Evolutionary conservation across 2,888 invertebrate species (phyloP), one percentile per base, ranked within the genome.

Genomic region (Sericinus montela): DNA sequence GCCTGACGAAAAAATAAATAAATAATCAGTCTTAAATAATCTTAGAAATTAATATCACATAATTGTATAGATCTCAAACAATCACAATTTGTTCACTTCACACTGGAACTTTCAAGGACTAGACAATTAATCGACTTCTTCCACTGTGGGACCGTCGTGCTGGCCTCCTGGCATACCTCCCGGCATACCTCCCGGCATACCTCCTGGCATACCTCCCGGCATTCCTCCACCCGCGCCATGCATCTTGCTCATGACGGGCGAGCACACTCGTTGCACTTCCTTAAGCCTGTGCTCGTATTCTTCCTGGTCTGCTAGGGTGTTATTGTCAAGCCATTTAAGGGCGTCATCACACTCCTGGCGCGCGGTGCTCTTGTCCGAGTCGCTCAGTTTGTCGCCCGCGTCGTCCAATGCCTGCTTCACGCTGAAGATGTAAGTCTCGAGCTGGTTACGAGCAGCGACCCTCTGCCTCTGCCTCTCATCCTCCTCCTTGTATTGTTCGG

Each of bases 401-500:
- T 93, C 92, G 29, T 92, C 91, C 10, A 91, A 69, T 3, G 93
- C 92, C 64, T 94, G 94, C 63, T 92, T 94, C 39, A 93, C 92
- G 53, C 89, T 89, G 72, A 93, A 94, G 14, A 91, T 89, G 72
- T 94, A 95, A 28, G 90, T 78, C 71, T 94, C 95, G 41, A 96
- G 82, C 51, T 91, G 89, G 74, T 96, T 96, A 53, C 94, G 92
- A 14, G 93, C 91, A 0, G 90, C 69, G 10, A 95, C 91, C 35
- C 92, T 88, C 53, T 93, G 92, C 6, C 91, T 86, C 58, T 94
- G 93, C 49, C 90, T 90, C 42, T 93, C 92, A 65, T 95, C 94
- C 65, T 94, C 94, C 32, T 92, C 93, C 43, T 91, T 91, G 72
- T 93, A 95, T 37, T 85, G 88, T 63, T 95, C 94, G 0, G 95